These are phyloP conservation scores for Nothocercus julius DNA, from an alignment of 2,113 vertebrate genomes.

Conservation along the genomic window DNA sequence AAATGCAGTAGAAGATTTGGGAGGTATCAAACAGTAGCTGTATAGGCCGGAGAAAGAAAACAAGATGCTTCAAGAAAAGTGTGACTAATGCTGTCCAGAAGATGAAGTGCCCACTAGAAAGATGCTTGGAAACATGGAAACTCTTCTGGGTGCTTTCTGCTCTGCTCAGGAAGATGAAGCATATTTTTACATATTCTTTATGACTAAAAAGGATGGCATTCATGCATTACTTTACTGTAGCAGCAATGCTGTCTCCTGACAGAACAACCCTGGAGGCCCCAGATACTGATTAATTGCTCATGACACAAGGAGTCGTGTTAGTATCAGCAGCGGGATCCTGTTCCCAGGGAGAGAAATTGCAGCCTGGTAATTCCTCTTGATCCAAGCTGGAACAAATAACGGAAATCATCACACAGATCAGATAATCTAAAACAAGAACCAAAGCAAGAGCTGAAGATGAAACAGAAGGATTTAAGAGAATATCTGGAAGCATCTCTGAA, in stretches of 20 bases:
- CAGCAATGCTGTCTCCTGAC: background rate
- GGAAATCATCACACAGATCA: background rate
- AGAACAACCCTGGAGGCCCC: conserved; percentile 16
- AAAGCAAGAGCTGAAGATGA: background rate
- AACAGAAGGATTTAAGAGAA: background rate
- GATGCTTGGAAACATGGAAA: background rate
- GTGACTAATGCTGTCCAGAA: background rate
- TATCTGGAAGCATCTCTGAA: background rate
- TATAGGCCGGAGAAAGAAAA: background rate
- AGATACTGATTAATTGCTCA: conserved; percentile 30
- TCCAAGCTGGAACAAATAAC: conserved; percentile 22
- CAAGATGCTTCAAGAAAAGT: background rate
- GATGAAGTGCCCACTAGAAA: background rate
- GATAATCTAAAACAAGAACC: background rate
- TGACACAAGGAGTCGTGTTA: conserved; percentile 40
- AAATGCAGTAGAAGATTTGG: background rate
- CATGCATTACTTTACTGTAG: background rate
- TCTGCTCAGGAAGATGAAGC: background rate
- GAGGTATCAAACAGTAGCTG: background rate
- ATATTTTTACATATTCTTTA: background rate
- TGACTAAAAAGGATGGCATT: conserved; percentile 44
- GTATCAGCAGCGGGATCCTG: background rate
- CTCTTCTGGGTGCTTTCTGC: background rate
- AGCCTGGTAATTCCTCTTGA: conserved; percentile 47
- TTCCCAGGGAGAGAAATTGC: conserved; percentile 11